Percentiles rank a stretch among this genome's conserved stretches.
Conservation (phyloP, 2,113 vertebrate genomes). For the Mandrillus leucophaeus region DNA sequence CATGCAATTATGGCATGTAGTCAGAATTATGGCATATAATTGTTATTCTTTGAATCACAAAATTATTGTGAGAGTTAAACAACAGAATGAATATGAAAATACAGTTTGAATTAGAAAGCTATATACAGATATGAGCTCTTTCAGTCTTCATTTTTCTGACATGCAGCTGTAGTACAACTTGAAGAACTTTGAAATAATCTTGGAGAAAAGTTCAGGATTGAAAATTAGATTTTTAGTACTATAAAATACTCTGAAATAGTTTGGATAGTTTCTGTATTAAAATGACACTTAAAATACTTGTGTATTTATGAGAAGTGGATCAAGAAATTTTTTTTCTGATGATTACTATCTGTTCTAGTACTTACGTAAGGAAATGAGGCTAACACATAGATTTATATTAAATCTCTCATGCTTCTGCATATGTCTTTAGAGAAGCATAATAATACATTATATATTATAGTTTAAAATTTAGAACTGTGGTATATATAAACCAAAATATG, state of each 20-base stretch:
- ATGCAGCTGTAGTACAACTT: neutral
- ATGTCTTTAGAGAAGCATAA: conserved; percentile 3
- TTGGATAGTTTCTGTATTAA: neutral
- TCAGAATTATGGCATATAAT: neutral
- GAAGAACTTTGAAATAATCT: conserved; percentile 41
- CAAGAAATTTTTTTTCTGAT: conserved; percentile 11
- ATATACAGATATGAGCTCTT: neutral
- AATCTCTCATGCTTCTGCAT: neutral
- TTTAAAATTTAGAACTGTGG: neutral
- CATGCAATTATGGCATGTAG: neutral
- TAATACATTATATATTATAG: neutral
- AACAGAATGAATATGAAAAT: conserved; percentile 41
- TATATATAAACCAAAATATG: neutral
- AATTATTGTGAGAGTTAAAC: neutral
- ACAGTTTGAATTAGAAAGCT: neutral
- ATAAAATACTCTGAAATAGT: conserved; percentile 35
- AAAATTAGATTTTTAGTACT: conserved; percentile 14
- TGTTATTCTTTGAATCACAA: conserved; percentile 18
- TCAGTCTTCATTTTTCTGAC: conserved; percentile 37
- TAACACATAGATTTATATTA: neutral
- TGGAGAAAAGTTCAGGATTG: conserved; percentile 20
- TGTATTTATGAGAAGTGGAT: neutral
- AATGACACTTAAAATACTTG: neutral
- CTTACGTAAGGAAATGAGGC: neutral
- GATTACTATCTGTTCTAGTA: neutral